These are phyloP conservation scores for Panurus biarmicus DNA, from an alignment of 2,113 vertebrate species.

Conservation along the genomic window DNA sequence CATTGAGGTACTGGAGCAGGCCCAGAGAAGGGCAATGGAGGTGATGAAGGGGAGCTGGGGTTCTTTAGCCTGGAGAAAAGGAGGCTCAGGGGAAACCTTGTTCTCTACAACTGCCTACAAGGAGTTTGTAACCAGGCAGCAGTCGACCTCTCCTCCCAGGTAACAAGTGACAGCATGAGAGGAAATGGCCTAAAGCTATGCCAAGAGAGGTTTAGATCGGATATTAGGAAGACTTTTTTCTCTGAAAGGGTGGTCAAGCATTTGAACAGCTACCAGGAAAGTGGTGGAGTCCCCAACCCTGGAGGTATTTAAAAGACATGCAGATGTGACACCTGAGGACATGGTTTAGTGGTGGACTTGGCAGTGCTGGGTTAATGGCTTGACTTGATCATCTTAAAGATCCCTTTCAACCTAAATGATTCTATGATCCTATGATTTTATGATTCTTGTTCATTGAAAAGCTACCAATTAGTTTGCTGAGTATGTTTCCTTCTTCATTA, in stretches of 20 bases:
- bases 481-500: not conserved
- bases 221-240: not conserved
- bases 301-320: not conserved
- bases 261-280: not conserved
- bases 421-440: not conserved
- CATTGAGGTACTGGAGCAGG: fast-evolving
- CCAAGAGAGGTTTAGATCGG: not conserved
- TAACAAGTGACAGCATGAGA: not conserved
- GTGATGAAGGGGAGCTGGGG: not conserved
- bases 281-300: not conserved
- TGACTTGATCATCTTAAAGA: not conserved
- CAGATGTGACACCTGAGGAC: not conserved
- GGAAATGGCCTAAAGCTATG: not conserved
- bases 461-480: not conserved
- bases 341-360: not conserved
- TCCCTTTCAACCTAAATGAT: not conserved
- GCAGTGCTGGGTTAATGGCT: not conserved
- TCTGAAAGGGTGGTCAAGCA: not conserved
- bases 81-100: not conserved
- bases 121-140: not conserved
- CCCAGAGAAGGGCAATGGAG: not conserved
- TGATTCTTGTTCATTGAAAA: not conserved
- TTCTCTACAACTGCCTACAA: not conserved
- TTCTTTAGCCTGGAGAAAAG: not conserved
- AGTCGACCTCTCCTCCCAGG: not conserved